Base-by-base conservation (phyloP, 2,797 vertebrate species). In the Alosa sapidissima region DNA sequence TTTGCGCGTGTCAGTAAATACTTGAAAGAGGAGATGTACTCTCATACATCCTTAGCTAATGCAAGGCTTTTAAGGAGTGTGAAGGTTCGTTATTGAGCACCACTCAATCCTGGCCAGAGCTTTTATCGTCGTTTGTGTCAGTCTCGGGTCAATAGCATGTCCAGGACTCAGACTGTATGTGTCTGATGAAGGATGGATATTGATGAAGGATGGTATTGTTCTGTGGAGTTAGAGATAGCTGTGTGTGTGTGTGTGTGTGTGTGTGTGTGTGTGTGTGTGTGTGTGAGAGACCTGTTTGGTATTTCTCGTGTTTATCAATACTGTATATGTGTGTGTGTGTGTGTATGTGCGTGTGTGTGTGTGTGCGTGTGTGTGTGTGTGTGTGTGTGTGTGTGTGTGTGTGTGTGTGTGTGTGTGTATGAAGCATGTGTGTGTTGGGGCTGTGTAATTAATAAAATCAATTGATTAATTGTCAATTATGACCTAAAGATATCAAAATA, bases 381-480 rank as follows among this genome's bases (percentile, higher is more conserved):
- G 68, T 75, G 68, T 75, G 5, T 19, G 68, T 75, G 68, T 36
- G 36, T 75, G 68, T 78, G 16, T 54, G 58, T 78, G 51, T 28
- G 62, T 75, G 62, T 82, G 81, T 54, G 21, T 41, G 55, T 84
- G 85, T 75, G 49, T 82, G 82, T 60, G 85, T 83, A 65, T 81
- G 81, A n/a, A n/a, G 48, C 41, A 52, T 14, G 58, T 47, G 82
- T 6, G 82, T 14, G 60, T 28, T 21, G 85, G 45, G 54, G 81
- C 65, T 24, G 81, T 41, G 81, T 36, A 81, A 41, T 41, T 41
- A 41, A 41, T 41, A 2, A 41, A 41, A 41, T 4, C 41, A 41
- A 1, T 41, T 41, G 0, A 41, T 41, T 41, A 41, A 41, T 41
- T 41, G 41, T 41, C 41, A 41, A 41, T 41, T 41, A 41, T 60